Conservation (phyloP, 2,797 vertebrate species). For the Dicrostonyx torquatus region DNA sequence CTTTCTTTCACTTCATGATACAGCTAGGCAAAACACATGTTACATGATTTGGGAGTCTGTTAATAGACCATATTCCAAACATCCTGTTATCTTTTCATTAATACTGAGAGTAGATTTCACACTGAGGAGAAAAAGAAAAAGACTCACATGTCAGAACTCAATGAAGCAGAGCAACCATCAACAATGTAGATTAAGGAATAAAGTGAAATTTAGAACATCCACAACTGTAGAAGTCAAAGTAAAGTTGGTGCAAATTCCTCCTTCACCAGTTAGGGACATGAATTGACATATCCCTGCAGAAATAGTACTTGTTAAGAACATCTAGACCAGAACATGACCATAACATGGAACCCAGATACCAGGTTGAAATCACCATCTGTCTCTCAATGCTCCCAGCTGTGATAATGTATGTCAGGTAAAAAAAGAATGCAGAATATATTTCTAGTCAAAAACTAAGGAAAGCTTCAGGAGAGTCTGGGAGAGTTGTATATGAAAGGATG, state of each 20-base stretch:
- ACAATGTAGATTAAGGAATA: background rate
- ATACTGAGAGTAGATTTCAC: background rate
- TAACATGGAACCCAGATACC: background rate
- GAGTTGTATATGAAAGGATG: background rate
- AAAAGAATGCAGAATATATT: background rate
- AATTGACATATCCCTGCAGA: background rate
- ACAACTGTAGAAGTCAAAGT: background rate
- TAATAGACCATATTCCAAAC: background rate
- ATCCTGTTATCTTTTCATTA: background rate
- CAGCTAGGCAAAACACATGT: background rate
- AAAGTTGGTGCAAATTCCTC: background rate
- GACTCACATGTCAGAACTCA: background rate
- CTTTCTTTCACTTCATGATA: background rate
- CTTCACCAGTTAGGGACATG: background rate
- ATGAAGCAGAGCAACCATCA: background rate
- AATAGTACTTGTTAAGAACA: background rate
- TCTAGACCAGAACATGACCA: background rate
- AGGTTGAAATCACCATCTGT: background rate
- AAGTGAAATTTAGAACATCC: background rate
- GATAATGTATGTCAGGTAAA: background rate
- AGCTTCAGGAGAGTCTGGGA: background rate
- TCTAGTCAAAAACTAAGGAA: background rate
- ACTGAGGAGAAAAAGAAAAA: background rate
- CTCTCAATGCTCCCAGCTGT: background rate
- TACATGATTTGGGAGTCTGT: background rate